Evolutionary conservation across 1,140 invertebrate genomes (phyloP).

Genomic region (Drosophila melanogaster): DNA sequence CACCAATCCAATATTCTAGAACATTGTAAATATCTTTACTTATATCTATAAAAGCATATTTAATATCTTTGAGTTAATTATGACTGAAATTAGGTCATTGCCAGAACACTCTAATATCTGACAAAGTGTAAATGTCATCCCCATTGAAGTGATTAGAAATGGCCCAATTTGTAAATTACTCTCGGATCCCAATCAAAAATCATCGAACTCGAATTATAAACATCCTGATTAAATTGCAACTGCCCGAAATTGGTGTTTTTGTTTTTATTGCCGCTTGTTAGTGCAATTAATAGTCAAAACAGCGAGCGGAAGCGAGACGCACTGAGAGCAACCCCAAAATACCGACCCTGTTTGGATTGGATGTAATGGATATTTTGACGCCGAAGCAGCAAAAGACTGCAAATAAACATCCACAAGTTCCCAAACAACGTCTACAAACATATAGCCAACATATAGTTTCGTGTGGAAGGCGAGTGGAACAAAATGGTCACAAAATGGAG

Average conservation of each 20-base stretch:
- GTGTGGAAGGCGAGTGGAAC: slow-evolving; percentile 76
- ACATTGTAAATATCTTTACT: background rate
- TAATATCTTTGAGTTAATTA: background rate
- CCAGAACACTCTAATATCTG: no score
- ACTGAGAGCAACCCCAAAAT: slow-evolving; percentile 16
- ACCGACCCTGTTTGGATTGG: slow-evolving; percentile 79
- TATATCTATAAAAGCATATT: background rate
- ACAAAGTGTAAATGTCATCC: no score
- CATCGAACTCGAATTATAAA: slow-evolving; percentile 8
- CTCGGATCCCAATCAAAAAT: background rate
- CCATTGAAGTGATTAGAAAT: slow-evolving; percentile 8
- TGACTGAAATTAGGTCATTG: background rate
- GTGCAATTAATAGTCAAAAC: slow-evolving; percentile 68
- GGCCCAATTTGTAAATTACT: background rate
- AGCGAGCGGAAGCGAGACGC: slow-evolving; percentile 16
- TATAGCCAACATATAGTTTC: background rate
- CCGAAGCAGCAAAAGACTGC: slow-evolving; percentile 75
- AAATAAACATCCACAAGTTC: slow-evolving; percentile 83
- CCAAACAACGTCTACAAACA: slow-evolving; percentile 57
- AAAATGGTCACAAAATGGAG: slow-evolving; percentile 66
- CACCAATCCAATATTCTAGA: background rate
- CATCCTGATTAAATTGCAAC: slow-evolving; percentile 36
- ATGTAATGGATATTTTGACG: slow-evolving; percentile 84
- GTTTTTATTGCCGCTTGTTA: slow-evolving; percentile 49
- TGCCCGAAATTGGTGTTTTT: slow-evolving; percentile 11